A percentile compares a stretch with the other conserved stretches of the same genome.
Conservation (phyloP, 2,113 vertebrate genomes). For the Meriones unguiculatus region DNA sequence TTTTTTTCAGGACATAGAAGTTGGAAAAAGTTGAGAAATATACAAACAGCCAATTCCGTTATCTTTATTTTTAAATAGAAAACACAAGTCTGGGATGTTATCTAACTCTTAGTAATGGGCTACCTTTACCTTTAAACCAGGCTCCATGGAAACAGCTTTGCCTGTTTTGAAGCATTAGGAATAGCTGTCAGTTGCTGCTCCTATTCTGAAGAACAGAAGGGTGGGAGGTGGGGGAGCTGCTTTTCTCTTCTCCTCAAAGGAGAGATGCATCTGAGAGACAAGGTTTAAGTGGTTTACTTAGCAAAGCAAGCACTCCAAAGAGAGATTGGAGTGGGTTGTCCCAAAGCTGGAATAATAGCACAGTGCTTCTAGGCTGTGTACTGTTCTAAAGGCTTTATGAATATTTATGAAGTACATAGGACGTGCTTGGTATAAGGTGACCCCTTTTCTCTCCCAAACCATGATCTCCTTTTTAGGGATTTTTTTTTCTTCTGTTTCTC, state of each 20-base stretch:
- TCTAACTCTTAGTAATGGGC: neutral
- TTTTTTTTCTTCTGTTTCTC: neutral
- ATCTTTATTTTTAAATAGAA: conserved; percentile 36
- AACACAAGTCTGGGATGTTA: neutral
- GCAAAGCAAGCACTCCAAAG: neutral
- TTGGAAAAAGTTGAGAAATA: neutral
- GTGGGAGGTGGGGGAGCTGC: neutral
- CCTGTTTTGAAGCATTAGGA: neutral
- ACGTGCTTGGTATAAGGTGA: neutral
- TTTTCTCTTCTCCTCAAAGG: neutral
- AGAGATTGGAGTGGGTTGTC: neutral
- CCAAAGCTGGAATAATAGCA: neutral
- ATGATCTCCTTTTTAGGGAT: neutral
- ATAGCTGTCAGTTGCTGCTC: neutral
- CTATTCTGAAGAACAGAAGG: neutral
- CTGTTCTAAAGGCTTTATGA: neutral
- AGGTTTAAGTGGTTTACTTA: neutral
- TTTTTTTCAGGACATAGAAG: conserved; percentile 5
- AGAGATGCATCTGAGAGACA: neutral
- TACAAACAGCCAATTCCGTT: neutral
- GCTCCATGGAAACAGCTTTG: neutral
- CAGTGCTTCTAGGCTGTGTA: neutral
- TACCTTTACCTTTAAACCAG: conserved; percentile 42
- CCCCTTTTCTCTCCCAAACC: neutral
- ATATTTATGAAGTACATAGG: neutral